phyloP scores from a whole-genome alignment of 2,888 invertebrate species.

The Falcaria lacertinaria region DNA sequence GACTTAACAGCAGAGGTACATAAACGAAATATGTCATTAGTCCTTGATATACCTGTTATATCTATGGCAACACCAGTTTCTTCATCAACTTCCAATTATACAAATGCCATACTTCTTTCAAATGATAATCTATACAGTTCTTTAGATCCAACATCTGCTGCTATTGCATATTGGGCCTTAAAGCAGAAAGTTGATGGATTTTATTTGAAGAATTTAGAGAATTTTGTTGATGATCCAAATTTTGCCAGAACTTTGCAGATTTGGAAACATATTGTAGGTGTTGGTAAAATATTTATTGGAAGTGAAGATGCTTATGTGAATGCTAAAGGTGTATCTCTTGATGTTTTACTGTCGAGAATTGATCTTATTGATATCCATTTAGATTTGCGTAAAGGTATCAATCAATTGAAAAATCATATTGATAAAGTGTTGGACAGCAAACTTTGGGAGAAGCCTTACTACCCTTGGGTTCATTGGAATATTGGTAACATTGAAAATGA shows the following conservation, averaged over 20 bases:
- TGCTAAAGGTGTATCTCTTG: constrained; percentile 65
- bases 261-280: constrained; percentile 85
- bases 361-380: constrained; percentile 87
- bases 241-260: constrained; percentile 80
- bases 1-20: constrained; percentile 82
- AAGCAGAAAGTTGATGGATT: constrained; percentile 92
- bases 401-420: constrained; percentile 79
- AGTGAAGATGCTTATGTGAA: constrained; percentile 77
- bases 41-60: constrained; percentile 86
- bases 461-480: constrained; percentile 91
- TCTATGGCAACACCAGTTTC: constrained; percentile 53
- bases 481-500: constrained; percentile 82
- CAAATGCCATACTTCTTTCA: constrained; percentile 46
- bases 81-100: constrained; percentile 36
- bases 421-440: constrained; percentile 76
- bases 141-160: constrained; percentile 54
- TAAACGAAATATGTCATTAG: constrained; percentile 84
- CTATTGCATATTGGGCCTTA: constrained; percentile 64
- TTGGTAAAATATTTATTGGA: constrained; percentile 83
- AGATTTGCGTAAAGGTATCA: constrained; percentile 78
- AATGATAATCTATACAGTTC: constrained; percentile 64
- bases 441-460: constrained; percentile 81
- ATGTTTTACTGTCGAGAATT: constrained; percentile 82
- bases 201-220: constrained; percentile 89
- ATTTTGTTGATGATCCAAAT: constrained; percentile 80